Conservation (phyloP, 2,888 invertebrate species). For the Meganola albula region DNA sequence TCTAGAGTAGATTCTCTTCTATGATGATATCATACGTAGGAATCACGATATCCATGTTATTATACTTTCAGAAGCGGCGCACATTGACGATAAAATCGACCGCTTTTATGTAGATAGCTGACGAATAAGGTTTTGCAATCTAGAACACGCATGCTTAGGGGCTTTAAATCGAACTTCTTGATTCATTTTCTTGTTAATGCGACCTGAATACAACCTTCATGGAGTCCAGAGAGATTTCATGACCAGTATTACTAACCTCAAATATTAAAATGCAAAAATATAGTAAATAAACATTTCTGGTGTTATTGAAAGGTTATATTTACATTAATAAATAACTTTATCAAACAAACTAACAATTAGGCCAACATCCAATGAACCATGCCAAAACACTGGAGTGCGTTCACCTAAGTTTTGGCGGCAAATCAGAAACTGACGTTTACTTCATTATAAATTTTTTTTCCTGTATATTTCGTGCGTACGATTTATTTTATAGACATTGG, state of each 20-base stretch:
- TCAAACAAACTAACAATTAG: constrained; percentile 69
- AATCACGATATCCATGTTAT: constrained; percentile 32
- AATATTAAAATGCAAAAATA: constrained; percentile 10
- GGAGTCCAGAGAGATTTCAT: constrained; percentile 4
- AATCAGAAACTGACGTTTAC: constrained; percentile 62
- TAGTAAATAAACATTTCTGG: constrained; percentile 13
- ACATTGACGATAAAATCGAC: constrained; percentile 28
- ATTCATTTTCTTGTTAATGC: no score
- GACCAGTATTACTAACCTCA: constrained; percentile 16
- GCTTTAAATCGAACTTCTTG: constrained; percentile 15
- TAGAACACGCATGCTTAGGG: constrained; percentile 17
- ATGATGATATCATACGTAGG: constrained; percentile 43
- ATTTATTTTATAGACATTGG: constrained; percentile 79
- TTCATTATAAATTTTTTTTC: constrained; percentile 71
- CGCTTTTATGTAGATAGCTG: constrained; percentile 19
- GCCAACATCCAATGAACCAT: constrained; percentile 63
- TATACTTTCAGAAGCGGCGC: constrained; percentile 30
- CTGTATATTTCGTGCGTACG: constrained; percentile 59
- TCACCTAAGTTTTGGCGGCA: constrained; percentile 74
- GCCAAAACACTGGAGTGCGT: constrained; percentile 75
- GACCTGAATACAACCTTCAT: no score
- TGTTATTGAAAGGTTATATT: constrained; percentile 20
- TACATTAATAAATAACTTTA: constrained; percentile 51
- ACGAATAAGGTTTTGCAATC: constrained; percentile 17
- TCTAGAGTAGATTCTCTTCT: constrained; percentile 39